Percentiles rank a stretch among this genome's conserved stretches.
These are phyloP conservation scores for Scolanthus callimorphus DNA, from an alignment of 92 coral and sea anemone species.

Conservation along the genomic window DNA sequence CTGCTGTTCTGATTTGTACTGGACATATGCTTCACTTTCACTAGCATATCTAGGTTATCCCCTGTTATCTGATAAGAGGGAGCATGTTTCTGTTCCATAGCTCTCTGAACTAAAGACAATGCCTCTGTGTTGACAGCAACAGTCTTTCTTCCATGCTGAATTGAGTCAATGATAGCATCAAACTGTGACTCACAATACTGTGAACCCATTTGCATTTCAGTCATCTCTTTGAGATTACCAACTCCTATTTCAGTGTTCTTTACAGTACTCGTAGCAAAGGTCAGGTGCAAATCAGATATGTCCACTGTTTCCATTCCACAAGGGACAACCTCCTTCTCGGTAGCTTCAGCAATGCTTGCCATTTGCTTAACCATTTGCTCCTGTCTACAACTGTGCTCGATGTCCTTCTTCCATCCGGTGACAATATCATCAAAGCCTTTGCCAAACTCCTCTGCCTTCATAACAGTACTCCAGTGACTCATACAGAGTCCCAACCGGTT, in stretches of 20 bases:
- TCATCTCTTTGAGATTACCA: too few relatives aligned
- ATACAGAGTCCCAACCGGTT: too few relatives aligned
- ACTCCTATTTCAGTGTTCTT: neutral
- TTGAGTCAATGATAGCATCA: too few relatives aligned
- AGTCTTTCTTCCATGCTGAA: too few relatives aligned
- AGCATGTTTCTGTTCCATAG: too few relatives aligned
- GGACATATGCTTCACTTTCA: conserved; percentile 51
- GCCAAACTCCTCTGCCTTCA: conserved; percentile 10
- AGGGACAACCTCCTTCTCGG: conserved; percentile 5
- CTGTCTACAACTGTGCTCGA: neutral
- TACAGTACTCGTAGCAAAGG: neutral
- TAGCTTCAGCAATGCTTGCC: neutral
- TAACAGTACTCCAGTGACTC: neutral
- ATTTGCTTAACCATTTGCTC: conserved; percentile 20
- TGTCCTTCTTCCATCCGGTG: conserved; percentile 2
- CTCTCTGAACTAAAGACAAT: too few relatives aligned
- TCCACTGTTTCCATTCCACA: neutral
- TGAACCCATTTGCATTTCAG: too few relatives aligned
- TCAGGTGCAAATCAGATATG: neutral
- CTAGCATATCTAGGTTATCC: conserved; percentile 48
- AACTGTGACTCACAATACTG: too few relatives aligned
- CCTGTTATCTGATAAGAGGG: conserved; percentile 63
- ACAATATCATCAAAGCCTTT: conserved; percentile 5
- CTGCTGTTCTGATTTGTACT: conserved; percentile 51
- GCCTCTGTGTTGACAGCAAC: too few relatives aligned